Evolutionary conservation across 1,140 invertebrate genomes (phyloP), one percentile per base, ranked within the genome.

Genomic region (Leptinotarsa defecta): DNA sequence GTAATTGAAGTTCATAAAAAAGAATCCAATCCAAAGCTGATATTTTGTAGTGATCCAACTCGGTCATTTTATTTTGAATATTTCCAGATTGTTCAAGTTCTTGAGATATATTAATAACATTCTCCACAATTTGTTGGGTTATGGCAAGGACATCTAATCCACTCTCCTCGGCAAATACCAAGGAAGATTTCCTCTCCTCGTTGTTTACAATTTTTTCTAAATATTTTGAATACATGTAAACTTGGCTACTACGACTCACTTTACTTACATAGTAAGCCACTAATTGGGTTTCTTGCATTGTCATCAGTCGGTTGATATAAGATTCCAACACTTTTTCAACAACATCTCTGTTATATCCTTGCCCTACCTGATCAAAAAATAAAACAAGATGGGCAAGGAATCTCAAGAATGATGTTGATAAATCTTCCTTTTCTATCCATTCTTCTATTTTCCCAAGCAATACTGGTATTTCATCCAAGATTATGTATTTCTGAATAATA

Each of bases 21-120:
- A 92, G 89, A 2, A 98, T 83, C 95, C 96, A 98, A 83, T 98
- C 95, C 3, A 98, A 87, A 3, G 94, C 92, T 68, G 92, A 91
- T 68, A 97, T 95, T 86, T 95, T 92, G 80, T 91, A 86, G 79
- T 89, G 78, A 87, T 95, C 93, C 81, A 90, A 86, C 72, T 88
- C 86, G 0, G 88, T 90, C 4, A 89, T 80, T 75, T 87, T 86
- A 8, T 83, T 78, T 74, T 81, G 80, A 48, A 84, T 75, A 78
- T 80, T 76, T 24, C 75, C 74, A 19, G 48, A 24, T 22, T 75
- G 68, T 52, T 79, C 78, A 13, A 80, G 34, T 48, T 83, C 81
- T 62, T 80, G 76, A 8, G 83, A 80, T 49, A 71, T 73, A 67
- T 77, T 81, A 67, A 78, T 88, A 63, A 95, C 92, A 82, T 91